Evolutionary conservation across 2,888 invertebrate species (phyloP).

Genomic region (Parnassius orleans): DNA sequence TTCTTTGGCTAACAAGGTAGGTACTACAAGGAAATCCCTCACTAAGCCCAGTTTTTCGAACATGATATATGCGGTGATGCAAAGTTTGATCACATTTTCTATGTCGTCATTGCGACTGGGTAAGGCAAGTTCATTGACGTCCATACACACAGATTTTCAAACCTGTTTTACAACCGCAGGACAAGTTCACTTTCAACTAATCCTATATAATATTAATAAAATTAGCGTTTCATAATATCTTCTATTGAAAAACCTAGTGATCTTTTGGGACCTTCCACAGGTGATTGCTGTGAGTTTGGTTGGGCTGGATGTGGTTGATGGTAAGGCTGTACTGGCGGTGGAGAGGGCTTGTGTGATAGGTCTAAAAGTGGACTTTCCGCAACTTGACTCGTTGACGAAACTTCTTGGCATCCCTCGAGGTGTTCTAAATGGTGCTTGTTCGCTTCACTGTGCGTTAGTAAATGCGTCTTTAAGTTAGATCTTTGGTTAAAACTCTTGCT

Average conservation of each 20-base stretch:
- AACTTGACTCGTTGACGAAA: constrained; percentile 73
- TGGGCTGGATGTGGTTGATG: constrained; percentile 46
- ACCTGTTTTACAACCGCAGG: constrained; percentile 27
- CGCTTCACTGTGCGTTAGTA: constrained; percentile 91
- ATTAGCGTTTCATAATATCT: constrained; percentile 92
- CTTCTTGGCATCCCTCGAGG: constrained; percentile 76
- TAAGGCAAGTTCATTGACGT: constrained; percentile 29
- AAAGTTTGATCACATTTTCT: constrained; percentile 9
- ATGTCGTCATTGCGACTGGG: constrained; percentile 20
- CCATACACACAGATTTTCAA: constrained; percentile 32
- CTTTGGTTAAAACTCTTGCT: constrained; percentile 95
- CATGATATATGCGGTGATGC: neutral
- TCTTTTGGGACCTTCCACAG: constrained; percentile 65
- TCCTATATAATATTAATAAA: constrained; percentile 21
- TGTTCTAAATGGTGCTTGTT: constrained; percentile 74
- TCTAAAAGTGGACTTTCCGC: constrained; percentile 76
- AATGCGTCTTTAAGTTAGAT: constrained; percentile 94
- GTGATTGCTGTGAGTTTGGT: constrained; percentile 57
- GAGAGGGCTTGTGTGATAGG: constrained; percentile 78
- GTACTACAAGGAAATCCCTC: constrained; percentile 34
- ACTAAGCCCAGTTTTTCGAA: neutral
- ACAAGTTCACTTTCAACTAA: constrained; percentile 32
- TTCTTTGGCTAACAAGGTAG: constrained; percentile 50
- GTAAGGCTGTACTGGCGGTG: constrained; percentile 50
- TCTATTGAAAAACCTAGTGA: constrained; percentile 91